These are phyloP conservation scores for Scomberomorus guttatus DNA, from an alignment of 2,797 vertebrate genomes.

Conservation along the genomic window DNA sequence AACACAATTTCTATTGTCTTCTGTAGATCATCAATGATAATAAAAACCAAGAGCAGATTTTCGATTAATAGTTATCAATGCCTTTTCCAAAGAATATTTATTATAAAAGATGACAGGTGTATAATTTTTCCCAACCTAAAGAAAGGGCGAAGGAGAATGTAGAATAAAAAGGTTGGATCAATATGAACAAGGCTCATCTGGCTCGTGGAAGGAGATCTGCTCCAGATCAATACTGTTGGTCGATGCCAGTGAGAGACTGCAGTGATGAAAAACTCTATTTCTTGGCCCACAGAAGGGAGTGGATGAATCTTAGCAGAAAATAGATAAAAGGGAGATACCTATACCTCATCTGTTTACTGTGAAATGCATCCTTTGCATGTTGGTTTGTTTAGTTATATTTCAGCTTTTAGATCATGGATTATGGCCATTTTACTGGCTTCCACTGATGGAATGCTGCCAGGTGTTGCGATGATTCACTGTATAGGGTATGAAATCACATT, in stretches of 20 bases:
- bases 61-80: conserved; percentile 63
- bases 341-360: conserved; percentile 59
- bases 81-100: conserved; percentile 72
- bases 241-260: conserved; percentile 82
- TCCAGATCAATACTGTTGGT: conserved; percentile 79
- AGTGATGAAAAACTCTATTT: conserved; percentile 83
- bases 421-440: conserved; percentile 37
- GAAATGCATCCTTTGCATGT: conserved; percentile 70
- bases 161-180: conserved; percentile 80
- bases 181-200: conserved; percentile 83
- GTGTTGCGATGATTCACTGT: conserved; percentile 35
- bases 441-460: conserved; percentile 24
- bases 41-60: conserved; percentile 45
- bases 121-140: conserved; percentile 65
- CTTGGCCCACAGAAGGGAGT: conserved; percentile 70
- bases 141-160: conserved; percentile 69
- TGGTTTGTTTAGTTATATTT: conserved; percentile 70
- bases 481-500: conserved; percentile 28
- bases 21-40: conserved; percentile 26
- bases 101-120: conserved; percentile 68
- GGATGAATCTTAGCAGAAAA: conserved; percentile 78
- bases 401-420: conserved; percentile 54
- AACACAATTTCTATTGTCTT: neutral
- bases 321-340: conserved; percentile 74
- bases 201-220: conserved; percentile 83